These are phyloP conservation scores for Boulengeromyrus knoepffleri DNA, from an alignment of 2,113 vertebrate genomes.

Conservation along the genomic window DNA sequence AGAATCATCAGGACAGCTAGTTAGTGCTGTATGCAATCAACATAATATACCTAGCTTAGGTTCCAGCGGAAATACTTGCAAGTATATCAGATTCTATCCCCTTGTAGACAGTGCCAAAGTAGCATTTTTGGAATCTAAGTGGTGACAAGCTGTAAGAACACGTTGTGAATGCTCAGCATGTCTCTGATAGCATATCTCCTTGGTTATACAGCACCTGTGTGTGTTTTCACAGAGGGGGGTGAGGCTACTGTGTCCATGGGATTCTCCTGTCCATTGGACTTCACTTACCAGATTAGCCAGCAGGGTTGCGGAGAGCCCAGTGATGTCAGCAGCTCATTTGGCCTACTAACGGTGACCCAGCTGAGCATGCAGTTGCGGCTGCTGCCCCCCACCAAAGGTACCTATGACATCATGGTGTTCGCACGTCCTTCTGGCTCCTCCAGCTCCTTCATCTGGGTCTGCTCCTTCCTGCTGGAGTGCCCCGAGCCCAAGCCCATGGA, in stretches of 20 bases:
- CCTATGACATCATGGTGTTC: conserved; percentile 67
- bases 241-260: conserved; percentile 59
- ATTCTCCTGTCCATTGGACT: conserved; percentile 51
- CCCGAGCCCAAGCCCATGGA: conserved; percentile 39
- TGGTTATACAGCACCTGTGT: conserved; percentile 12
- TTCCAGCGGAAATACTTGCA: not conserved
- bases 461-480: conserved; percentile 65
- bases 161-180: not conserved
- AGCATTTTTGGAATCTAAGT: not conserved
- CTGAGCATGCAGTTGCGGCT: conserved; percentile 59
- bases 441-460: conserved; percentile 59
- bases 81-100: not conserved
- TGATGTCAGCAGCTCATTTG: conserved; percentile 45
- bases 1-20: not conserved
- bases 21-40: not conserved
- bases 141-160: not conserved
- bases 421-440: conserved; percentile 42
- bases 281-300: conserved; percentile 65
- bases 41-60: not conserved
- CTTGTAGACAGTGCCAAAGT: not conserved
- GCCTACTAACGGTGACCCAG: conserved; percentile 52
- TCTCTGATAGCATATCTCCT: not conserved
- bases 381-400: conserved; percentile 50
- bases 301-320: conserved; percentile 32
- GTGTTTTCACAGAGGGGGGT: conserved; percentile 54